phyloP scores from a whole-genome alignment of 2,888 invertebrate genomes.

The Agrochola lychnidis region DNA sequence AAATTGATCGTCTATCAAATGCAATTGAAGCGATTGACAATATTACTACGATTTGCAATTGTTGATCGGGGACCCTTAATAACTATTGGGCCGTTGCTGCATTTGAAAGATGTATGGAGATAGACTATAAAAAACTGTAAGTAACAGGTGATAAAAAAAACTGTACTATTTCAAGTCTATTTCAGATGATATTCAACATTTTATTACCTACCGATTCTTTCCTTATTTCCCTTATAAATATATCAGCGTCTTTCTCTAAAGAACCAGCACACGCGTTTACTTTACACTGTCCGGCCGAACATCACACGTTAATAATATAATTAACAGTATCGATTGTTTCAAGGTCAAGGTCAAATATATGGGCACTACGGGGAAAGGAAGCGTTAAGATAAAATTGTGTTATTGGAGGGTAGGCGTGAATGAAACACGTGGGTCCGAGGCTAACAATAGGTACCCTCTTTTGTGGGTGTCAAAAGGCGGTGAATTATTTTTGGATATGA shows the following conservation, averaged over 20 bases:
- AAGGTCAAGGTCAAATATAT: constrained; percentile 21
- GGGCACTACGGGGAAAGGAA: constrained; percentile 4
- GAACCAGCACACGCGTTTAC: neutral
- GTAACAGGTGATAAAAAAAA: no score
- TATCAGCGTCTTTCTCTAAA: neutral
- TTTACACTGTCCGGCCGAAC: neutral
- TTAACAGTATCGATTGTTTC: constrained; percentile 38
- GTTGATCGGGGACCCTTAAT: no score
- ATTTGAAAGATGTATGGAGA: neutral
- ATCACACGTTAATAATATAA: constrained; percentile 21
- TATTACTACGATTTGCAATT: no score
- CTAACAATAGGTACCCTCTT: constrained; percentile 29
- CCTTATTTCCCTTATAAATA: neutral
- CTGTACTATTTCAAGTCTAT: neutral
- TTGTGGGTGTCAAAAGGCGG: neutral
- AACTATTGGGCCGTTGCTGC: neutral
- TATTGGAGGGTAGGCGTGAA: constrained; percentile 17
- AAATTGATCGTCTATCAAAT: no score
- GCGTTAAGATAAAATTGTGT: constrained; percentile 18
- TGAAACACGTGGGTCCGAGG: neutral
- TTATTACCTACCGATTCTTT: neutral
- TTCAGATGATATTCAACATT: neutral
- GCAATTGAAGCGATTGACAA: no score
- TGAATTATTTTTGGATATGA: constrained; percentile 25
- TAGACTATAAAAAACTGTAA: neutral